phyloP scores from a whole-genome alignment of 2,797 vertebrate species.

The Molossus molossus region DNA sequence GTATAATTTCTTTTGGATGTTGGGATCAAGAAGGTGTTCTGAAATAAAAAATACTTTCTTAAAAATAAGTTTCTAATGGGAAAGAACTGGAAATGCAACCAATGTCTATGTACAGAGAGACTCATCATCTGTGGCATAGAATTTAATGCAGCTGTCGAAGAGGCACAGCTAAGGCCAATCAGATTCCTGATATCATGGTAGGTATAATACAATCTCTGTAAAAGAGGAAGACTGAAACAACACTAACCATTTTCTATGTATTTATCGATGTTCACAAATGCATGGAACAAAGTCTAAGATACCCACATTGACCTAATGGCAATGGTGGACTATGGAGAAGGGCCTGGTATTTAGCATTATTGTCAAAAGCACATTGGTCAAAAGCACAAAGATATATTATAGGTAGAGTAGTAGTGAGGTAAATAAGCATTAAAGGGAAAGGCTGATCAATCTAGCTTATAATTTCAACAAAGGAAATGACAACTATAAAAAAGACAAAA shows the following conservation, averaged over 20 bases:
- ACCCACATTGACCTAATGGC: not conserved
- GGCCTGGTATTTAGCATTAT: not conserved
- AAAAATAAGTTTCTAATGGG: not conserved
- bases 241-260: not conserved
- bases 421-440: not conserved
- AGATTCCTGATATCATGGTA: not conserved
- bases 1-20: slow-evolving; percentile 5
- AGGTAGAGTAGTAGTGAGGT: not conserved
- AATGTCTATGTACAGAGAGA: not conserved
- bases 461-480: slow-evolving; percentile 32
- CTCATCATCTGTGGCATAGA: not conserved
- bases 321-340: not conserved
- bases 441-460: not conserved
- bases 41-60: not conserved
- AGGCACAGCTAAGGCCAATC: not conserved
- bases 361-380: not conserved
- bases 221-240: not conserved
- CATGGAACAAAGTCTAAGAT: not conserved
- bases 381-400: not conserved
- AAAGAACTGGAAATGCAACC: not conserved
- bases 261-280: not conserved
- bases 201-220: not conserved
- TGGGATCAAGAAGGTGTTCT: not conserved
- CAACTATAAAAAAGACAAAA: slow-evolving; percentile 21
- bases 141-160: not conserved